A percentile compares a stretch with the other conserved stretches of the same genome.
Conservation (phyloP, 1,140 invertebrate genomes). For the Apis florea region DNA sequence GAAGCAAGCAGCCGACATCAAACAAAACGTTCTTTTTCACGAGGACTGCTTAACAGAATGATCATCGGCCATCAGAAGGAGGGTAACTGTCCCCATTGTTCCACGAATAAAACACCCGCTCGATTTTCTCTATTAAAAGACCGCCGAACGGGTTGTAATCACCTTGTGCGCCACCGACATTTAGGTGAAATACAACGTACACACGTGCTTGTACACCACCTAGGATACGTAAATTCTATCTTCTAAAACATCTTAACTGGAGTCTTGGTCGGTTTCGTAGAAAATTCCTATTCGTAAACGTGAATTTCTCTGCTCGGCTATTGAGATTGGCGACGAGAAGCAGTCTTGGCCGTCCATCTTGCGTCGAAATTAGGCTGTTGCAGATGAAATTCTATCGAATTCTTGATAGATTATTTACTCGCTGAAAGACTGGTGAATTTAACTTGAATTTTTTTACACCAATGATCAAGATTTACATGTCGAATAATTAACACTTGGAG, state of each 20-base stretch:
- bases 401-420: too few relatives aligned
- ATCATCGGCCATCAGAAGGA: slow-evolving; percentile 19
- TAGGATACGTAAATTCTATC: slow-evolving; percentile 47
- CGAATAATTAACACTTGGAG: too few relatives aligned
- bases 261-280: slow-evolving; percentile 66
- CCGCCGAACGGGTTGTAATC: not conserved
- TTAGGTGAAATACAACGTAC: not conserved
- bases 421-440: too few relatives aligned
- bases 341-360: not conserved
- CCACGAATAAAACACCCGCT: slow-evolving; percentile 18
- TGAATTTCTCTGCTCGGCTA: slow-evolving; percentile 1
- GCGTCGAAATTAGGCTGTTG: too few relatives aligned
- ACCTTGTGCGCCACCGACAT: not conserved
- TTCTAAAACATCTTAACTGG: slow-evolving; percentile 50
- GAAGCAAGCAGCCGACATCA: slow-evolving; percentile 10
- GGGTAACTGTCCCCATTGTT: slow-evolving; percentile 37
- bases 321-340: slow-evolving; percentile 3
- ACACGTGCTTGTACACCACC: slow-evolving; percentile 17
- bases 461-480: too few relatives aligned
- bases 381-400: too few relatives aligned
- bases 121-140: slow-evolving; percentile 9
- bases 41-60: slow-evolving; percentile 24
- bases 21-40: slow-evolving; percentile 30
- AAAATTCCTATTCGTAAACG: slow-evolving; percentile 59
- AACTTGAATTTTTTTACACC: too few relatives aligned